phyloP scores from a whole-genome alignment of 2,797 vertebrate species.

The Onychomys torridus region DNA sequence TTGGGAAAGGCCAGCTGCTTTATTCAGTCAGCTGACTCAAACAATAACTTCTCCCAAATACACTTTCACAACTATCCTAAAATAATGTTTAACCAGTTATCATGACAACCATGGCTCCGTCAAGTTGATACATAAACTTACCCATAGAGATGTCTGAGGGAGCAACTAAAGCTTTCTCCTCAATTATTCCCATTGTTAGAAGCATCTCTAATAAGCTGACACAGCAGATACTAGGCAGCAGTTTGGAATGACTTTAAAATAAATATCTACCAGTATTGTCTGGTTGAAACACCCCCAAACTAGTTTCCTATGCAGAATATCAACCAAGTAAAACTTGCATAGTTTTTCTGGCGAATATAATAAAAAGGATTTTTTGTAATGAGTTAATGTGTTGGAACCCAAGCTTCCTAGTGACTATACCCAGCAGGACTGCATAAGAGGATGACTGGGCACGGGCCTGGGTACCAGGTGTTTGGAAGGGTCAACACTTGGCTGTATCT shows the following conservation, averaged over 20 bases:
- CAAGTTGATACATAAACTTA: background rate
- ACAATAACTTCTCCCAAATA: background rate
- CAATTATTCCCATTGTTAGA: background rate
- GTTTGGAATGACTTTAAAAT: conserved; percentile 8
- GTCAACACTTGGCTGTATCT: too few species aligned
- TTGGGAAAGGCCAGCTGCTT: background rate
- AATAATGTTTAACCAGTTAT: background rate
- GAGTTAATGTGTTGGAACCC: background rate
- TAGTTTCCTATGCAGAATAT: conserved; percentile 38
- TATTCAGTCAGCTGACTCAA: background rate
- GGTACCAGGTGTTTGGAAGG: too few species aligned
- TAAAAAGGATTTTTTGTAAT: background rate
- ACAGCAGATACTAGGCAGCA: conserved; percentile 9
- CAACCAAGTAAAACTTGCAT: conserved; percentile 8
- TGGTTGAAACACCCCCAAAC: background rate
- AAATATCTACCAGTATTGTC: conserved; percentile 1
- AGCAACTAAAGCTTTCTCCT: conserved; percentile 7
- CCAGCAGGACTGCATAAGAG: too few species aligned
- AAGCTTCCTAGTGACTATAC: too few species aligned
- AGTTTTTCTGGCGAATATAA: background rate
- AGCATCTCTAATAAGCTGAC: background rate
- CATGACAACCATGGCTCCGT: background rate
- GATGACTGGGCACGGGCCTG: too few species aligned
- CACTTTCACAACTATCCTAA: background rate
- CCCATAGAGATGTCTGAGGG: background rate